Base-by-base conservation (phyloP, 2,888 invertebrate genomes). In the Slavum lentiscoides region DNA sequence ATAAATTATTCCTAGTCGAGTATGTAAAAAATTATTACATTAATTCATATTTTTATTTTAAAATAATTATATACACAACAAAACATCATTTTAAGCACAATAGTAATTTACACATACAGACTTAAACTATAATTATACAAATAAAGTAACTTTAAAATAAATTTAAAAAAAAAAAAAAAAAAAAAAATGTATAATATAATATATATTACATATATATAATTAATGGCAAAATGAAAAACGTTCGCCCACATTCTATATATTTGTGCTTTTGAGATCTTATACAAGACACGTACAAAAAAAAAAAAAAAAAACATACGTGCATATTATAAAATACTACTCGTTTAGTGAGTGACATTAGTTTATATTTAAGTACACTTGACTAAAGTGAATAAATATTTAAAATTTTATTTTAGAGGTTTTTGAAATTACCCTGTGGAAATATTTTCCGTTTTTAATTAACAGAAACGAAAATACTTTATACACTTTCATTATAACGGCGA, bases 1-100 rank as follows among this genome's bases (percentile, higher is more conserved):
- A 76, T 49, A 59, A 66, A 58, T 67, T 58, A 59, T 68, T 67
- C 59, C 58, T 76, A 76, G 64, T 55, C 55, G 64, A 70, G 55
- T 55, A 64, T 72, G 70, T 64, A 80, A 80, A 30, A n/a, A 64
- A 39, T 80, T 55, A 80, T 64, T 80, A 80, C 58, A 80, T 72
- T 80, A 72, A 70, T 80, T 72, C 70, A 80, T 72, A 80, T 55
- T 80, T 80, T 70, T 30, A 72, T 72, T 69, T 72, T 64, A 66
- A 80, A 80, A 80, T 80, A 80, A 72, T 70, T 80, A 80, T 80
- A 19, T 80, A 80, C 80, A 80, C 69, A 77, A 80, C 80, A 80
- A 80, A 69, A 70, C 58, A 80, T 70, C 43, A 43, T 64, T 76
- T 76, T 66, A 80, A 80, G 80, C 70, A 80, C 72, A 80, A 64